Percentiles rank a stretch among this genome's conserved stretches.
Conservation (phyloP, 2,888 invertebrate species). For the Strigamia maritima region DNA sequence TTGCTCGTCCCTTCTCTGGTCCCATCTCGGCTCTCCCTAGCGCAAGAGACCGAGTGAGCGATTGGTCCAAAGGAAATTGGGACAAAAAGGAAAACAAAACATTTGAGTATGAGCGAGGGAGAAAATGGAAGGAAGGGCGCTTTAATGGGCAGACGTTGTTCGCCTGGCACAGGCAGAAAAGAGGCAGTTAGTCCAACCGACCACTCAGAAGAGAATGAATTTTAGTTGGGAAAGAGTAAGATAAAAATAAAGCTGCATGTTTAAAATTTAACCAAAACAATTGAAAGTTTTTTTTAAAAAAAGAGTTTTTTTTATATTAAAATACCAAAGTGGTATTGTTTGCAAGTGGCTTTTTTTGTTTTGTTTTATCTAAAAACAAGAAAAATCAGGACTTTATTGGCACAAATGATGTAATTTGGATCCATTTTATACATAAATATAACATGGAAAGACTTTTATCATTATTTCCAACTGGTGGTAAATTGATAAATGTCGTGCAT, state of each 20-base stretch:
- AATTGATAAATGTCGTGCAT: background rate
- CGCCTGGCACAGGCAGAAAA: conserved; percentile 12
- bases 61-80: conserved; percentile 18
- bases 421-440: no score
- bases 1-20: conserved; percentile 8
- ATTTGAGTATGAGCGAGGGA: conserved; percentile 29
- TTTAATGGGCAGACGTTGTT: conserved; percentile 21
- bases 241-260: background rate
- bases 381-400: background rate
- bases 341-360: no score
- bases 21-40: background rate
- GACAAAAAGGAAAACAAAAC: conserved; percentile 34
- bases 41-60: background rate
- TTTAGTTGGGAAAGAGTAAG: background rate
- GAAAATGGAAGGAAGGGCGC: conserved; percentile 26
- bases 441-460: no score
- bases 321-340: background rate
- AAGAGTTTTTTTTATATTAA: background rate
- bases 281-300: background rate
- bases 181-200: conserved; percentile 11
- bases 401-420: no score
- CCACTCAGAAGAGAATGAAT: conserved; percentile 15
- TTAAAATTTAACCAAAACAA: background rate
- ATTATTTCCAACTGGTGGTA: background rate
- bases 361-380: no score